Evolutionary conservation across 1,140 invertebrate genomes (phyloP), one percentile per base, ranked within the genome.

Genomic region (Drosophila repletoides): DNA sequence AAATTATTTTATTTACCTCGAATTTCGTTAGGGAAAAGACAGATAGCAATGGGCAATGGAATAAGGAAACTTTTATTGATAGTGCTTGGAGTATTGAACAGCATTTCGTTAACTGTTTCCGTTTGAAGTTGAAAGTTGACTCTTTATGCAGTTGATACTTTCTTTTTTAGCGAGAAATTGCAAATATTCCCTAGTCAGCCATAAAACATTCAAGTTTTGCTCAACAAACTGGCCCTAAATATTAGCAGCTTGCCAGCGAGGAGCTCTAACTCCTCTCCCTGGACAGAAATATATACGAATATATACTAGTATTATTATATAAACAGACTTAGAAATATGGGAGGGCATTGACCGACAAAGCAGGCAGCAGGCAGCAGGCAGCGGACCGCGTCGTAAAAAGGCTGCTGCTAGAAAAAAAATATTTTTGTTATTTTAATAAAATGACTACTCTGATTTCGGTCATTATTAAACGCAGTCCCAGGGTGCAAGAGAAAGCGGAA

Each of bases 351-450:
- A 84, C 79, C 73, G 59, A 36, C 77, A 60, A 81, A 73, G n/a
- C n/a, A n/a, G n/a, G n/a, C n/a, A n/a, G n/a, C n/a, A n/a, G n/a
- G n/a, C n/a, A n/a, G n/a, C n/a, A 66, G 61, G 49, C 55, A 72
- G 48, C 43, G 51, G 48, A 38, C 12, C 29, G 65, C 28, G 24
- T 73, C 55, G 66, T 52, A 74, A 75, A 80, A 71, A 60, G 67
- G 76, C 76, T 80, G 67, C 67, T 52, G 65, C 77, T 68, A 65
- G 63, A 52, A 83, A 83, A 83, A 84, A 83, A 83, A 84, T 77
- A 77, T 77, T 84, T 83, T 63, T 84, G 79, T 74, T 74, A 74
- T 83, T 77, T 83, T 84, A 83, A 83, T 83, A 74, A 84, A 74
- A 76, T 63, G 58, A 72, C 38, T 48, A 67, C 79, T 67, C 79